Percentiles rank a stretch among this genome's conserved stretches.
phyloP scores from a whole-genome alignment of 37 sponge, comb jelly and placozoan genomes.

The Chondrosia reniformis region DNA sequence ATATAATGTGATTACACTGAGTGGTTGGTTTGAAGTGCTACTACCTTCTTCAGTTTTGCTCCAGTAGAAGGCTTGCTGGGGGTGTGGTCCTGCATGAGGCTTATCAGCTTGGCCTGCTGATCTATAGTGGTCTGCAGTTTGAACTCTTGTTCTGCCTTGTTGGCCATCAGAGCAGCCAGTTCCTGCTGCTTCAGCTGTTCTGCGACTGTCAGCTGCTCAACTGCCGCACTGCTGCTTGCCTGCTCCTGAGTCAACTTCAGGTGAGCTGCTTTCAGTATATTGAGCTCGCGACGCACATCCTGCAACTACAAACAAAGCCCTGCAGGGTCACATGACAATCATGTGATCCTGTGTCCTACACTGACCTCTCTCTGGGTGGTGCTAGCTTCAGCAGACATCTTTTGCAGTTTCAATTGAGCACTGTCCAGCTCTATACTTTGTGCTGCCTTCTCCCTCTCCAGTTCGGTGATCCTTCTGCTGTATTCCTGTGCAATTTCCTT shows the following conservation, averaged over 20 bases:
- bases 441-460: constrained; percentile 32
- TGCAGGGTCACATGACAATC: background rate
- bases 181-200: constrained; percentile 37
- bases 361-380: constrained; percentile 7
- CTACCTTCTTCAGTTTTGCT: background rate
- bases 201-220: constrained; percentile 11
- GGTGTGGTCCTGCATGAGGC: background rate
- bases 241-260: constrained; percentile 48
- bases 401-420: constrained; percentile 11
- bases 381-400: background rate
- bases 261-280: constrained; percentile 60
- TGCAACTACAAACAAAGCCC: background rate
- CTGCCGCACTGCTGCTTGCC: constrained; percentile 9
- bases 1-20: constrained; percentile 49
- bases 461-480: constrained; percentile 32
- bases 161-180: background rate
- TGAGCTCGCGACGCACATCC: constrained; percentile 41
- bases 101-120: constrained; percentile 19
- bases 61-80: background rate
- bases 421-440: constrained; percentile 26
- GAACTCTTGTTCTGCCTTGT: constrained; percentile 16
- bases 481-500: constrained; percentile 38
- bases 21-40: constrained; percentile 26
- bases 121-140: constrained; percentile 13
- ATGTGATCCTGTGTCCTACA: background rate